Evolutionary conservation across 2,888 invertebrate species (phyloP).

Genomic region (Volucella zonaria): DNA sequence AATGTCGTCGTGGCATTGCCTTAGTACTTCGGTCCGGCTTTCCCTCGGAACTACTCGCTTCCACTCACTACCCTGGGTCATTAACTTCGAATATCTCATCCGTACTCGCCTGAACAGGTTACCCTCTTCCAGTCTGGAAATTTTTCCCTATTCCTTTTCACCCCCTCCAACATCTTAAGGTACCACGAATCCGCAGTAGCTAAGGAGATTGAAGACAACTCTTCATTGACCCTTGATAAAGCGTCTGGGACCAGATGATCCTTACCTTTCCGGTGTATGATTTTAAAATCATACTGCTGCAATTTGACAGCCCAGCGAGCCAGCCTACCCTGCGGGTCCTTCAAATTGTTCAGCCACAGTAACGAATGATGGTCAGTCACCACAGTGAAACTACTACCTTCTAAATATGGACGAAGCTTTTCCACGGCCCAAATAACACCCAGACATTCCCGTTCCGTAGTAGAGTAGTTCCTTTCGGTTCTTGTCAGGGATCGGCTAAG

Average conservation of each 20-base stretch:
- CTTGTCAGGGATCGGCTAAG: slow-evolving; percentile 26
- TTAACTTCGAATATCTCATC: background rate
- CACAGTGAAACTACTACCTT: slow-evolving; percentile 55
- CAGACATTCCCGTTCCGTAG: slow-evolving; percentile 52
- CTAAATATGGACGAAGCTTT: slow-evolving; percentile 57
- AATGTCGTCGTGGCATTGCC: slow-evolving; percentile 1
- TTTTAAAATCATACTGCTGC: slow-evolving; percentile 40
- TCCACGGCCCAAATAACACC: slow-evolving; percentile 54
- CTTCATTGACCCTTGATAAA: background rate
- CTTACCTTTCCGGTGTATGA: slow-evolving; percentile 47
- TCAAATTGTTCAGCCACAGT: slow-evolving; percentile 58
- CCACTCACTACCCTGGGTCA: background rate
- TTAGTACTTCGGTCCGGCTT: background rate
- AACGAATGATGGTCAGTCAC: slow-evolving; percentile 45
- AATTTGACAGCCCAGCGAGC: slow-evolving; percentile 51
- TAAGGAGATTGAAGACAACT: too few species aligned
- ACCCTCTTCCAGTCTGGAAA: background rate
- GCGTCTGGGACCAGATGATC: slow-evolving; percentile 40
- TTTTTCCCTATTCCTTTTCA: background rate
- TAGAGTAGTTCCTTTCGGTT: slow-evolving; percentile 16
- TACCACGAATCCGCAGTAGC: too few species aligned
- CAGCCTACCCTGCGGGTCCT: slow-evolving; percentile 50
- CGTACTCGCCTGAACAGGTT: background rate
- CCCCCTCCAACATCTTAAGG: too few species aligned
- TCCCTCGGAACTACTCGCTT: background rate